phyloP scores from a whole-genome alignment of 2,888 invertebrate genomes.

The Stegana nigrithorax region DNA sequence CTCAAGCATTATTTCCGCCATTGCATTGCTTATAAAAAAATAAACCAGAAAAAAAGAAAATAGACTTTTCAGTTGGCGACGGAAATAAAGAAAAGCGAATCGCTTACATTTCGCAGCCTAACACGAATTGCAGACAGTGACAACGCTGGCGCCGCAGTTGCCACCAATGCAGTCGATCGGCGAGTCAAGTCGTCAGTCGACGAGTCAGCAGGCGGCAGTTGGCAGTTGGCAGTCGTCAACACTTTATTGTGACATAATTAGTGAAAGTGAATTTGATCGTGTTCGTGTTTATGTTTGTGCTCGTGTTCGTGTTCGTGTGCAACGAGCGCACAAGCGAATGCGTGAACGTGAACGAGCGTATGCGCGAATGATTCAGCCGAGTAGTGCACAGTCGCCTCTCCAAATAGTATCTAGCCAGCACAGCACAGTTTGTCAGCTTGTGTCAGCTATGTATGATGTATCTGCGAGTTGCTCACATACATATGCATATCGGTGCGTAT shows the following conservation, averaged over 20 bases:
- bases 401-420: background rate
- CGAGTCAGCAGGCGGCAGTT: no score
- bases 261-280: constrained; percentile 58
- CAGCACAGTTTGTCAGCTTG: background rate
- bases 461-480: background rate
- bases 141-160: background rate
- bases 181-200: no score
- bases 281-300: no score
- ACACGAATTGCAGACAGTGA: no score
- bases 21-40: no score
- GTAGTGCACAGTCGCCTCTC: background rate
- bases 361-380: background rate
- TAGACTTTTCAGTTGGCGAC: no score
- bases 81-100: no score
- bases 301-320: no score
- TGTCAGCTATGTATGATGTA: background rate
- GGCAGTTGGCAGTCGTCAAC: background rate
- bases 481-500: background rate
- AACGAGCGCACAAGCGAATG: background rate
- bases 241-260: constrained; percentile 59
- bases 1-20: no score
- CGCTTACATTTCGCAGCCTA: no score
- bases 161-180: background rate
- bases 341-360: background rate
- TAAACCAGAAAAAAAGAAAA: no score